Base-by-base conservation (phyloP, 1,140 invertebrate species). In the Euwallacea similis region DNA sequence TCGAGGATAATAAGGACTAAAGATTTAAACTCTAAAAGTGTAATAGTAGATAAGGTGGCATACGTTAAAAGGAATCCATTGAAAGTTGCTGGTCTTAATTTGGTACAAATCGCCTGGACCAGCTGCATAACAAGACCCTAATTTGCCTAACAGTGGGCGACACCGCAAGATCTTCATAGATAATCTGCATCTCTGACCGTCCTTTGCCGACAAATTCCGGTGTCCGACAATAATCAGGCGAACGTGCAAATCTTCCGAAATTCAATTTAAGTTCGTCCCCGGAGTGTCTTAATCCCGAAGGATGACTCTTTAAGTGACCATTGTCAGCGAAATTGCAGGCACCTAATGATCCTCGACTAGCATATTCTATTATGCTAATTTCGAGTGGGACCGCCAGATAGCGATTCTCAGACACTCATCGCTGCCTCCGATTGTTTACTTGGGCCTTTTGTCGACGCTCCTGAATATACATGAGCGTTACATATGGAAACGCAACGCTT, bases 401-500 rank as follows among this genome's bases (percentile, higher is more conserved):
- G 69, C 75, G 74, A 56, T 69, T 67, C 67, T 69, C 63, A 66
- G 61, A 65, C 64, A 58, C 62, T 56, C 69, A 64, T 47, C 47
- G 60, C 50, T 46, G 50, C 60, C 42, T 71, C 68, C 66, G 54
- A 71, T 79, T 80, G 78, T 80, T 80, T 80, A 80, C 79, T 77
- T 72, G 72, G 74, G 71, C 70, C 77, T 76, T 80, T 81, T 78
- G 76, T 76, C 77, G 73, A 53, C 64, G 72, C 71, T 76, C 74
- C 73, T 81, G 79, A 81, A 81, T 81, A 81, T 79, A 81, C 79
- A 81, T 80, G 79, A 81, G 79, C 78, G 76, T 80, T 81, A 81
- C 79, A 81, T 81, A 81, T 81, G 79, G 79, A 79, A 72, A 74
- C 46, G 46, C n/a, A 79, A 47, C n/a, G 46, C 46, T 47, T 47